A percentile compares a stretch with the other conserved stretches of the same genome.
Evolutionary conservation across 92 coral and sea anemone genomes (phyloP).

Genomic region (Chrysogorgia sp.): DNA sequence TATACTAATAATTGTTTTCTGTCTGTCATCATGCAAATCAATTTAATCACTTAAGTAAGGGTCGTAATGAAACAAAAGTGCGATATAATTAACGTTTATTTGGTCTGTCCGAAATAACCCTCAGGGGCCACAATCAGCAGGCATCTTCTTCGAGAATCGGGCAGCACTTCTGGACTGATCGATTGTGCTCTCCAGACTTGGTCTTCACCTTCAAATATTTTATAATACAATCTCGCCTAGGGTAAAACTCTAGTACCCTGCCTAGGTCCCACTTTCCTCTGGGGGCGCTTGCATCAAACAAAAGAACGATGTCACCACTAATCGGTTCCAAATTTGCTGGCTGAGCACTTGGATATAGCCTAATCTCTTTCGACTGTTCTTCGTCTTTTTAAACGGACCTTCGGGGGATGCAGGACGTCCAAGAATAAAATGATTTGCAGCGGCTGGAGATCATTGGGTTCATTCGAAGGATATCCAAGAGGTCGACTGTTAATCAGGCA

Average conservation of each 20-base stretch:
- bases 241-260: background rate
- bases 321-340: slow-evolving; percentile 43
- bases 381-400: slow-evolving; percentile 34
- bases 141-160: slow-evolving; percentile 36
- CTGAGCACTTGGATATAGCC: slow-evolving; percentile 40
- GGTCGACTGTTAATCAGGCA: slow-evolving; percentile 44
- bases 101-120: slow-evolving; percentile 2
- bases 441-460: slow-evolving; percentile 50
- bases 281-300: slow-evolving; percentile 1
- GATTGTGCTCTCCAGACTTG: slow-evolving; percentile 19
- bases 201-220: slow-evolving; percentile 55
- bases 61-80: no score
- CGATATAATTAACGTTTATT: background rate
- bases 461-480: slow-evolving; percentile 43
- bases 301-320: background rate
- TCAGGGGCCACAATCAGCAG: slow-evolving; percentile 16
- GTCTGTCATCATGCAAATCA: no score
- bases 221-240: slow-evolving; percentile 40
- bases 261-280: slow-evolving; percentile 1
- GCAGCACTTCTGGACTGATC: slow-evolving; percentile 63
- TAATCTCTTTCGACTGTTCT: slow-evolving; percentile 48
- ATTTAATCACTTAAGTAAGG: no score
- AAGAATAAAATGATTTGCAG: slow-evolving; percentile 16
- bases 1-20: no score
- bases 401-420: slow-evolving; percentile 27